Evolutionary conservation across 2,888 invertebrate genomes (phyloP).

Genomic region (Synergus japonicus): DNA sequence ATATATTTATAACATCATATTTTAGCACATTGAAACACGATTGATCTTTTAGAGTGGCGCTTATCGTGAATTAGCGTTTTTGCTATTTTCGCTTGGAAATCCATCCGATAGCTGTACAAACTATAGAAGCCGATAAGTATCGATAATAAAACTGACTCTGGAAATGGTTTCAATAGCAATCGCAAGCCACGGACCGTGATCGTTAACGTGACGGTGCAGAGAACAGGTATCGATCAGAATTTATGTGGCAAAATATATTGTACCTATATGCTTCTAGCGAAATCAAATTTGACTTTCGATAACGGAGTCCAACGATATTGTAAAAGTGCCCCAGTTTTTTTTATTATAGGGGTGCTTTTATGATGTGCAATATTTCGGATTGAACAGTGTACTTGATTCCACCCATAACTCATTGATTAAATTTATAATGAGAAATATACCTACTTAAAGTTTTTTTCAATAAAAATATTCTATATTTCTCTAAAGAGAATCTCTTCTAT

Average conservation of each 20-base stretch:
- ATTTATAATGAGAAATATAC: not conserved
- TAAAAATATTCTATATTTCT: not conserved
- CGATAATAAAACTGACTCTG: conserved; percentile 35
- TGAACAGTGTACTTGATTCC: not conserved
- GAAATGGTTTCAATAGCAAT: conserved; percentile 35
- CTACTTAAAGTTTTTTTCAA: not conserved
- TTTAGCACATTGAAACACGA: conserved; percentile 15
- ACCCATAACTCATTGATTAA: not conserved
- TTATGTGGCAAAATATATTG: conserved; percentile 16
- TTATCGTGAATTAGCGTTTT: conserved; percentile 20
- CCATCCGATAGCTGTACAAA: conserved; percentile 28
- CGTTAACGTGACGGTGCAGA: conserved; percentile 33
- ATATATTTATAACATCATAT: conserved; percentile 3
- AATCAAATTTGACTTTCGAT: conserved; percentile 16
- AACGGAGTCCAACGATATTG: not conserved
- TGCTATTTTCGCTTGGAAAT: conserved; percentile 30
- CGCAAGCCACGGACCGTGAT: conserved; percentile 21
- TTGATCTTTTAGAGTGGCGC: conserved; percentile 6
- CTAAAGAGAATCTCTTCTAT: not conserved
- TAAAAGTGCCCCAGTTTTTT: not conserved
- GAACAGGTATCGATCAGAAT: conserved; percentile 37
- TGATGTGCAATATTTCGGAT: not conserved
- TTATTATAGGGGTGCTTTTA: not conserved
- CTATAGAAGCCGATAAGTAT: conserved; percentile 34
- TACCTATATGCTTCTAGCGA: not conserved